Base-by-base conservation (phyloP, 2,797 vertebrate species). In the Lutjanus argentimaculatus region DNA sequence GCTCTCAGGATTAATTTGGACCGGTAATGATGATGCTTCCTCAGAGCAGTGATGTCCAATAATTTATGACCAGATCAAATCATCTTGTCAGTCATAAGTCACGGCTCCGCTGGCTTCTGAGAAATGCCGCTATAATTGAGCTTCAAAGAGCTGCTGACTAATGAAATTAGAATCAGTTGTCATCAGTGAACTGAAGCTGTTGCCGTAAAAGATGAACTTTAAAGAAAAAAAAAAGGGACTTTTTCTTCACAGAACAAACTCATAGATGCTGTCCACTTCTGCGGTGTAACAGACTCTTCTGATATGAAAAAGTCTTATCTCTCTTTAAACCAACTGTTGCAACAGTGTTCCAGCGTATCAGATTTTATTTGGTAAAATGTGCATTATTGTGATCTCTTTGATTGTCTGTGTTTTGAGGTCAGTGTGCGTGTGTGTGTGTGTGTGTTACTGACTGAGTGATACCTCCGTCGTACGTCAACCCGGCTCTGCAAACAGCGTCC, bases 31-130 rank as follows among this genome's bases (percentile, higher is more conserved):
- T 2, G 70, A 13, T 1, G 53, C 43, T 19, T 70, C 25, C 40
- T 77, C 59, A 8, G 49, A 61, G 40, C 57, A 17, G 43, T 17
- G 49, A 55, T 14, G 56, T 43, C 59, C 45, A n/a, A 1, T 67
- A 30, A 65, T 69, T 59, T 25, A 73, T n/a, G 30, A 59, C 40
- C 58, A n/a, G n/a, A 70, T 49, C 53, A 52, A 56, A 74, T 85
- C 6, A 69, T 25, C 48, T 40, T 21, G 16, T 45, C 55, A 8
- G 1, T 48, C 40, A 8, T 57, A 14, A 42, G n/a, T 73, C 75
- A 53, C 0, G 19, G 21, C n/a, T 77, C 19, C 14, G 0, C n/a
- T 6, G 17, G 19, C 8, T 59, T 62, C 75, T 55, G 0, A 45
- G 76, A 62, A 72, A 52, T 19, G 45, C 22, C 5, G 11, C 14